Percentiles rank a stretch among this genome's conserved stretches.
phyloP scores from a whole-genome alignment of 2,113 vertebrate species.

The Macrotus californicus region DNA sequence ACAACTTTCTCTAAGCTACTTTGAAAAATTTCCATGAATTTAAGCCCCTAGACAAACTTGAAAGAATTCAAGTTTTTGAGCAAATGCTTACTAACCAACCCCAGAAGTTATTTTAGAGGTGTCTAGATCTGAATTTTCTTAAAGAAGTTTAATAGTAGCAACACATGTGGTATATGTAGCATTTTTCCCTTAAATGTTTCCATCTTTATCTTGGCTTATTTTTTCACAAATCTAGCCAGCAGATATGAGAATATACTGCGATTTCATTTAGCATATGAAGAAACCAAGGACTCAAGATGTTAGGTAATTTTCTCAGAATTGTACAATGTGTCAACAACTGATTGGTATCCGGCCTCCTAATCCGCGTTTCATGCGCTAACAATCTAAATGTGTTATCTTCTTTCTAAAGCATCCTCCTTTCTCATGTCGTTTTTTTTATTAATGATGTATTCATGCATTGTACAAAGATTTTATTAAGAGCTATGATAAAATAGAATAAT shows the following conservation, averaged over 20 bases:
- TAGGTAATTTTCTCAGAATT: conserved; percentile 66
- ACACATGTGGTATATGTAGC: conserved; percentile 73
- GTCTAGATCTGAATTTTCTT: conserved; percentile 73
- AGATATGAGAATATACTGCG: conserved; percentile 75
- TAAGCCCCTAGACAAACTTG: conserved; percentile 28
- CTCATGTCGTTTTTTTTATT: conserved; percentile 8
- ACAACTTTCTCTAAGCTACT: not conserved
- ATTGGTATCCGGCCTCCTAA: conserved; percentile 41
- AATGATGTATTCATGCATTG: not conserved
- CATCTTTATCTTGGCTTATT: conserved; percentile 75
- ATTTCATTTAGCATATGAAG: conserved; percentile 75
- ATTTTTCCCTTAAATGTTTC: conserved; percentile 67
- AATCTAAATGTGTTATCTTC: conserved; percentile 22
- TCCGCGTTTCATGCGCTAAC: conserved; percentile 27
- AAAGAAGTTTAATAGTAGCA: conserved; percentile 74
- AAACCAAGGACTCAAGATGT: conserved; percentile 74
- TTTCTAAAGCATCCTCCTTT: conserved; percentile 19
- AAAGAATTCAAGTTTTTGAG: conserved; percentile 64
- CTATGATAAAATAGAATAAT: not conserved
- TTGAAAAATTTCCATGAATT: conserved; percentile 17
- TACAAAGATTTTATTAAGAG: not conserved
- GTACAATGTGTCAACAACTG: conserved; percentile 61
- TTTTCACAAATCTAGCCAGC: conserved; percentile 64
- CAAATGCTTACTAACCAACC: conserved; percentile 63
- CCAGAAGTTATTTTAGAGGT: conserved; percentile 73